phyloP scores from a whole-genome alignment of 2,888 invertebrate species.

The Bedellia somnulentella region DNA sequence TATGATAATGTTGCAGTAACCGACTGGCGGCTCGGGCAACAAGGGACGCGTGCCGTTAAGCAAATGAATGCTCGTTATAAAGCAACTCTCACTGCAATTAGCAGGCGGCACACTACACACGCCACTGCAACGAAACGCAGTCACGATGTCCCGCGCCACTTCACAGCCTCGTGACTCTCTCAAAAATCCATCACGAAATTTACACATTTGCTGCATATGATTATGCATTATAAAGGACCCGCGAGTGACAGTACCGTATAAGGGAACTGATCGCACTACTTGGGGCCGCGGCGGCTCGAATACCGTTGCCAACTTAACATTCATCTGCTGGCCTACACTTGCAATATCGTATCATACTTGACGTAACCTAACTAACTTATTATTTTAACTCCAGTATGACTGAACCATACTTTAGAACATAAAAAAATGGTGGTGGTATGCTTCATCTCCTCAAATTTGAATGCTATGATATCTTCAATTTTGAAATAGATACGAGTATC shows the following conservation, averaged over 20 bases:
- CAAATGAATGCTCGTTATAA: slow-evolving; percentile 48
- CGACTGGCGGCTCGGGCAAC: too few species aligned
- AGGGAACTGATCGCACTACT: slow-evolving; percentile 24
- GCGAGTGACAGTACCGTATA: slow-evolving; percentile 46
- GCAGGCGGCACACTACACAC: slow-evolving; percentile 28
- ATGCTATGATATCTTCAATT: too few species aligned
- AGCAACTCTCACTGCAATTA: slow-evolving; percentile 43
- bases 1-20: too few species aligned
- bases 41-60: slow-evolving; percentile 33
- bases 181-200: slow-evolving; percentile 50
- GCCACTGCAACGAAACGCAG: slow-evolving; percentile 33
- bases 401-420: too few species aligned
- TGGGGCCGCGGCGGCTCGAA: slow-evolving; percentile 13
- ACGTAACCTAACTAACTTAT: too few species aligned
- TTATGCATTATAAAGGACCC: slow-evolving; percentile 48
- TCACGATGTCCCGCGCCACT: slow-evolving; percentile 32
- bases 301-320: neutral
- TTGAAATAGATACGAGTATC: too few species aligned
- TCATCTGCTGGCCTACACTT: neutral
- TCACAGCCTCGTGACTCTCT: slow-evolving; percentile 44
- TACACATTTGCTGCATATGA: slow-evolving; percentile 43
- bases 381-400: too few species aligned
- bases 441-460: too few species aligned
- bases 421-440: too few species aligned
- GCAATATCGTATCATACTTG: too few species aligned